Evolutionary conservation across 2,113 vertebrate genomes (phyloP), one percentile per base, ranked within the genome.

Genomic region (Catharus bicknelli): DNA sequence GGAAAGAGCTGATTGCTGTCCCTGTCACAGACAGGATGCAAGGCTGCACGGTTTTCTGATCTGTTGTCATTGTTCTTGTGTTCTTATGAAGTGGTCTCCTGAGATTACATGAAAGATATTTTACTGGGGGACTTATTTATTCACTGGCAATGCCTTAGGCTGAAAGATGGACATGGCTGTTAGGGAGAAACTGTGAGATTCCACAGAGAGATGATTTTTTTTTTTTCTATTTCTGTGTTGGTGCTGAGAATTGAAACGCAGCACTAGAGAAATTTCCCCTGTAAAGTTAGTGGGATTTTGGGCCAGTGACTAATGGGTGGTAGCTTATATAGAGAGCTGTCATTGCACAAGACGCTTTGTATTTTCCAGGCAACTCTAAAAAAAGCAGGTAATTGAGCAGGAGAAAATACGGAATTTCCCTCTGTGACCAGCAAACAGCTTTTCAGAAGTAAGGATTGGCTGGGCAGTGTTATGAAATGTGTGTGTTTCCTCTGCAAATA

Each of bases 21-120:
- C 13, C 74, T 83, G 90, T 82, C 92, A 47, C 82, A 79, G 84
- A 36, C 88, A 90, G 92, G 86, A 92, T 89, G 59, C 81, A 14
- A 22, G 50, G 6, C 54, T 42, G 40, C 68, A 40, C 1, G 40
- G 30, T 51, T 64, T 93, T 90, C 76, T 84, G 83, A 79, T 92
- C 77, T 68, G 11, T 42, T 90, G 77, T 76, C 80, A 47, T 90
- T 91, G 80, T 95, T 95, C 72, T 63, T 5, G 1, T 67, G 59
- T 12, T 75, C 67, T 79, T 73, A 43, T 42, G 61, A 90, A 93
- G 53, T 81, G 22, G 21, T 75, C 86, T 86, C 86, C 73, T 57
- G 83, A 70, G 86, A 61, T 50, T 77, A 51, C 83, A 59, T 63
- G 75, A 91, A 86, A 81, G 57, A 29, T 78, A 20, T 55, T 86